Evolutionary conservation across 2,888 invertebrate species (phyloP).

Genomic region (Exephanes ischioxanthus): DNA sequence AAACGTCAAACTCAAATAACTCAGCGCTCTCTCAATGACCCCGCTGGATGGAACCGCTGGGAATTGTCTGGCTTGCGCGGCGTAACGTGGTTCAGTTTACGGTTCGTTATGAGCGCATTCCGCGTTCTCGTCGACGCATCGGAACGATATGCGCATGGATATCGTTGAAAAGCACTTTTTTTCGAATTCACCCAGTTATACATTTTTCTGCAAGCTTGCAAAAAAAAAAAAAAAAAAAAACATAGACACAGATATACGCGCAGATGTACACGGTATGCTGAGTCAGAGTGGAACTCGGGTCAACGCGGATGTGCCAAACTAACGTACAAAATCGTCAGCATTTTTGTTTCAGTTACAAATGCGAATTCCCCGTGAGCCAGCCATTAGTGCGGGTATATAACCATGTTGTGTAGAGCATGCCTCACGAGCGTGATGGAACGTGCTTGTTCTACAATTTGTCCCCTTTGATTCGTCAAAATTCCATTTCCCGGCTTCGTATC

Average conservation of each 20-base stretch:
- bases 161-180: conserved; percentile 34
- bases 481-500: conserved; percentile 63
- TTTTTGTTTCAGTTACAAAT: conserved; percentile 64
- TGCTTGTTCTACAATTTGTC: conserved; percentile 71
- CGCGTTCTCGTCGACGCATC: conserved; percentile 15
- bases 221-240: conserved; percentile 16
- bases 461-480: conserved; percentile 72
- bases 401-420: conserved; percentile 31
- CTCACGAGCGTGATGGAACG: conserved; percentile 61
- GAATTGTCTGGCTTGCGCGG: conserved; percentile 68
- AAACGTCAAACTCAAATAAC: conserved; percentile 75
- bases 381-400: conserved; percentile 57
- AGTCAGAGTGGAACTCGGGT: conserved; percentile 45
- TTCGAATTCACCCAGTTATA: conserved; percentile 48
- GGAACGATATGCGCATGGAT: conserved; percentile 18
- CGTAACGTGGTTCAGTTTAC: conserved; percentile 44
- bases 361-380: conserved; percentile 28
- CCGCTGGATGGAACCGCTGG: conserved; percentile 67
- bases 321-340: conserved; percentile 66
- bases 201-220: conserved; percentile 27
- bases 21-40: conserved; percentile 72
- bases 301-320: conserved; percentile 47
- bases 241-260: conserved; percentile 22
- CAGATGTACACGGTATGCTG: background rate
- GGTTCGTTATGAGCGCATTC: conserved; percentile 45